Conservation (phyloP, 2,888 invertebrate genomes). For the Caenorhabditis zanzibari region DNA sequence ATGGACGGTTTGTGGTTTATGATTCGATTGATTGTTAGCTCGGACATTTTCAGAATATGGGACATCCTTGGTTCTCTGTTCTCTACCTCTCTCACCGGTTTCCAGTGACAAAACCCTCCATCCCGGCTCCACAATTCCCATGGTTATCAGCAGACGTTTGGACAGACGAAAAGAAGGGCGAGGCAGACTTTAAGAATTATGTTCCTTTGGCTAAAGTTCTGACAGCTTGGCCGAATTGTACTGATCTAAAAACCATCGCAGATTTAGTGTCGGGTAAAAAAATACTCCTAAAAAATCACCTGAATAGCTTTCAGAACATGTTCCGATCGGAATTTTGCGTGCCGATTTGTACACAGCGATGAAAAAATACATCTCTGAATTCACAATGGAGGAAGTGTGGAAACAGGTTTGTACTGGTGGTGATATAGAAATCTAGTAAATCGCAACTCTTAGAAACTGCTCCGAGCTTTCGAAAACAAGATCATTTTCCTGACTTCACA, state of each 20-base stretch:
- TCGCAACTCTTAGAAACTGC: constrained; percentile 13
- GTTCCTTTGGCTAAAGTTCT: constrained; percentile 30
- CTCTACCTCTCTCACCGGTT: constrained; percentile 22
- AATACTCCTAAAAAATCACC: background rate
- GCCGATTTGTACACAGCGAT: constrained; percentile 18
- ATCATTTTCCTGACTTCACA: constrained; percentile 20
- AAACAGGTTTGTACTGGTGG: background rate
- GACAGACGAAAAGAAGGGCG: constrained; percentile 20
- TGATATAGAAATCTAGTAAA: background rate
- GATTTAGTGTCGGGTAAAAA: background rate
- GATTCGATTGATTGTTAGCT: background rate
- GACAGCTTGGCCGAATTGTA: constrained; percentile 40
- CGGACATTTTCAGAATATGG: constrained; percentile 23
- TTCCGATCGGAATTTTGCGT: constrained; percentile 3
- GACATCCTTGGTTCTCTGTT: constrained; percentile 35
- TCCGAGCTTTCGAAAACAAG: background rate
- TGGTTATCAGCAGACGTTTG: constrained; percentile 31
- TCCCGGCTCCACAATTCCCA: constrained; percentile 7
- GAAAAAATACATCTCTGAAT: constrained; percentile 8
- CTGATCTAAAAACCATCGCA: background rate
- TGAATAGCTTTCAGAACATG: constrained; percentile 37
- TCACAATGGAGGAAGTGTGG: background rate
- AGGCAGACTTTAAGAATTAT: constrained; percentile 24
- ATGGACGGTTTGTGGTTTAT: constrained; percentile 37
- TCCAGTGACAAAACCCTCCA: background rate